Evolutionary conservation across 2,888 invertebrate species (phyloP).

Genomic region (Phengaris arion): DNA sequence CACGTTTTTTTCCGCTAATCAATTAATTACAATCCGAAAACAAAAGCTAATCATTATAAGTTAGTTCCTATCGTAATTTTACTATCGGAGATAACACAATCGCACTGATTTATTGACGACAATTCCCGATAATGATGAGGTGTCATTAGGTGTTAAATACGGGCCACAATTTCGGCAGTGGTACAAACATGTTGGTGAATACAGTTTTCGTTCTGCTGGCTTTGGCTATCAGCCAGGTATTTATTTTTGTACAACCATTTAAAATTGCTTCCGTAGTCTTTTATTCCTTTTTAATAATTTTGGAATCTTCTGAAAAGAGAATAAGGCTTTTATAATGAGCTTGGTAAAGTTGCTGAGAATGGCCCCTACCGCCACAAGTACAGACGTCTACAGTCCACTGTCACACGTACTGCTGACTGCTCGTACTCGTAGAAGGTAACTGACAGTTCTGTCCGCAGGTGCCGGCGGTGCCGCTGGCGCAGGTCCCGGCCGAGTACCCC

Average conservation of each 20-base stretch:
- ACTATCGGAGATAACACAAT: neutral
- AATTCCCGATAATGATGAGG: slow-evolving; percentile 3
- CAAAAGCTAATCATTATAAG: neutral
- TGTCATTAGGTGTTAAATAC: slow-evolving; percentile 20
- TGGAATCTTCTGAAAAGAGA: too few species aligned
- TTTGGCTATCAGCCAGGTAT: slow-evolving; percentile 31
- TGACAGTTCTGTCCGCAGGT: neutral
- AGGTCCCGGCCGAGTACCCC: slow-evolving; percentile 3
- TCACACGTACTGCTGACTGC: too few species aligned
- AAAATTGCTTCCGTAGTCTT: neutral
- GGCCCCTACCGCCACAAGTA: too few species aligned
- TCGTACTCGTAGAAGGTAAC: neutral
- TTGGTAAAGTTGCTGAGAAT: too few species aligned
- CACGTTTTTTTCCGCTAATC: neutral
- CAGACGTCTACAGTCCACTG: too few species aligned
- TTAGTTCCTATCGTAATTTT: neutral
- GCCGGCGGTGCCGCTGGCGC: slow-evolving; percentile 1
- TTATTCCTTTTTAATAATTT: too few species aligned
- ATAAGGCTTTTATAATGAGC: too few species aligned
- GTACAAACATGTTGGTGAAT: slow-evolving; percentile 30
- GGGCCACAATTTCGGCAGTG: slow-evolving; percentile 14
- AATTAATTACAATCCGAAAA: neutral
- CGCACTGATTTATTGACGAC: slow-evolving; percentile 14
- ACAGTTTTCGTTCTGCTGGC: slow-evolving; percentile 25
- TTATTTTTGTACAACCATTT: neutral